Conservation (phyloP, 92 coral and sea anemone species). For the Siderastrea siderea region DNA sequence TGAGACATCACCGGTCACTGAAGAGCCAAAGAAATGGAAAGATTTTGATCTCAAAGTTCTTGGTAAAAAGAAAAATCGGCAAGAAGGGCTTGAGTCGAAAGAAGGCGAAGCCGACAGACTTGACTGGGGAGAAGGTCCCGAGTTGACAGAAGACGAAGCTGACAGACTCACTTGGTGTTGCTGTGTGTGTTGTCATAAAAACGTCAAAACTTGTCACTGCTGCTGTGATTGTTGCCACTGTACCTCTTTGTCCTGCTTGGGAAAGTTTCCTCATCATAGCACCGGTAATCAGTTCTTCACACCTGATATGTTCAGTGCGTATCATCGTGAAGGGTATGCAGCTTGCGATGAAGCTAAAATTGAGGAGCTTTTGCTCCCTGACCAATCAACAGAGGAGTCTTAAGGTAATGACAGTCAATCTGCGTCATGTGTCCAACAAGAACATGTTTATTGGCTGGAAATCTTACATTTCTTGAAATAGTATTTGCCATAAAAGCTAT, state of each 20-base stretch:
- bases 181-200: conserved; percentile 3
- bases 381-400: neutral
- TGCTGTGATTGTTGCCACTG: neutral
- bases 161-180: conserved; percentile 7
- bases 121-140: conserved; percentile 4
- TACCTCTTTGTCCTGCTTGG: neutral
- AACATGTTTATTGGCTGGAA: too few relatives aligned
- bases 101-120: too few relatives aligned
- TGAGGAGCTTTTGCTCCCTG: neutral
- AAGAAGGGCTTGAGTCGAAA: neutral
- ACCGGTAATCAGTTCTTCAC: conserved; percentile 34
- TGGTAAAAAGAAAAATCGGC: neutral
- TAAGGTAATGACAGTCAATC: neutral
- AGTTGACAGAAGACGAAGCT: neutral
- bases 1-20: neutral
- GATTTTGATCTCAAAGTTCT: neutral
- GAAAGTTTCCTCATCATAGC: conserved; percentile 32
- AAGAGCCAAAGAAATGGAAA: neutral
- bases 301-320: conserved; percentile 10
- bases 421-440: too few relatives aligned
- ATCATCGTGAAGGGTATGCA: conserved; percentile 37
- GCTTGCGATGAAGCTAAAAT: conserved; percentile 27
- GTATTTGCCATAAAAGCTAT: too few relatives aligned
- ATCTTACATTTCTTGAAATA: too few relatives aligned
- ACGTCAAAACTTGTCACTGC: neutral